Conservation (phyloP, 1,140 invertebrate genomes). For the Limonius californicus region DNA sequence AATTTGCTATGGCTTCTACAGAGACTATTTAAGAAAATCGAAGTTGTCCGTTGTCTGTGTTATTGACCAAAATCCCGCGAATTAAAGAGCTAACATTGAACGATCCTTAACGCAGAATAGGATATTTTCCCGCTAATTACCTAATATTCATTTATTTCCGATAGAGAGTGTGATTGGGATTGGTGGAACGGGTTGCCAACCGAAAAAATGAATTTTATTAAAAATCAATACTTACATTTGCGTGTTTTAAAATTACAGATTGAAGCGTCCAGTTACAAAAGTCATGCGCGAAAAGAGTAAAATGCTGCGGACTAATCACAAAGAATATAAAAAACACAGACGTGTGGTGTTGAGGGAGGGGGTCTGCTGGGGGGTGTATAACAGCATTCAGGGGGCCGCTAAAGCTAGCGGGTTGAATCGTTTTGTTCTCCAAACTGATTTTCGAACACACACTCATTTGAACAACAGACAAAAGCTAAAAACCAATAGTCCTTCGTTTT, state of each 20-base stretch:
- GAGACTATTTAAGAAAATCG: no score
- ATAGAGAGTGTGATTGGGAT: conserved; percentile 45
- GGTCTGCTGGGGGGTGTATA: conserved; percentile 17
- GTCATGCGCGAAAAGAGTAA: conserved; percentile 46
- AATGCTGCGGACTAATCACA: conserved; percentile 45
- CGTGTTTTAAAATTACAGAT: conserved; percentile 47
- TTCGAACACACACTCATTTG: conserved; percentile 45
- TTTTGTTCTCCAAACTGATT: conserved; percentile 47
- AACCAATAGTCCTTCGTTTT: conserved; percentile 48
- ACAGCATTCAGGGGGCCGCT: conserved; percentile 11
- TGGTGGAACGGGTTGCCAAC: conserved; percentile 44
- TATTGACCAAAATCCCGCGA: no score
- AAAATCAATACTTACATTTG: conserved; percentile 46
- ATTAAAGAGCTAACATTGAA: not conserved
- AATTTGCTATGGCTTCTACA: no score
- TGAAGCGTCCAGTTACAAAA: conserved; percentile 41
- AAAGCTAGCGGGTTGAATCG: conserved; percentile 31
- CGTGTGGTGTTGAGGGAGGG: conserved; percentile 29
- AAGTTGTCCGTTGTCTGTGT: no score
- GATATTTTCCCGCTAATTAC: conserved; percentile 7
- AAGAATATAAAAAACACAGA: conserved; percentile 44
- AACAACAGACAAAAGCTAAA: conserved; percentile 46
- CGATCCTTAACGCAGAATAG: not conserved
- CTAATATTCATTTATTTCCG: conserved; percentile 42
- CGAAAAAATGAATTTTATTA: conserved; percentile 48